Evolutionary conservation across 2,113 vertebrate species (phyloP), one percentile per base, ranked within the genome.

Genomic region (Rhipidura dahli): DNA sequence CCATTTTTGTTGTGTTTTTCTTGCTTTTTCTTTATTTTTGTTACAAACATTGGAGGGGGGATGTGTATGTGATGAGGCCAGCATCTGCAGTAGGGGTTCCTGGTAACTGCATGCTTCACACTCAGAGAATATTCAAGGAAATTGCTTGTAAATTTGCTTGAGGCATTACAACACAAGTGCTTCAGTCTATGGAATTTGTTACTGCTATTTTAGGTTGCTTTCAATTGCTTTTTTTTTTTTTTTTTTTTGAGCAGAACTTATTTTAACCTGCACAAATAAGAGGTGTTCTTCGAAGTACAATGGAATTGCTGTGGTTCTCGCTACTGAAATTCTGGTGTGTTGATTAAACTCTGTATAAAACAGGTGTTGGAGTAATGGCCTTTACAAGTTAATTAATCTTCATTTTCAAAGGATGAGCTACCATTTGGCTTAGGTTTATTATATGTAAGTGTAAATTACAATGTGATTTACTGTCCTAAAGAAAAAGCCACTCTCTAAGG

Each of bases 331-430:
- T 84, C 82, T 91, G 65, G 12, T 94, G 49, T 94, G 81, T 94
- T 93, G 96, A 96, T 96, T 84, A 86, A 96, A 86, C 90, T 80
- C 80, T 70, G 91, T 97, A 97, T 96, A 97, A 97, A 96, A 69
- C 53, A 97, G 85, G 90, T 96, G 87, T 95, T 96, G 90, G 80
- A 94, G 40, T 71, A 92, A 87, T 54, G 35, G 72, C 66, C 71
- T 84, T 96, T 77, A 76, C 57, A 87, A 93, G 64, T 90, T 96
- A 75, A 69, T 97, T 96, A 94, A 92, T 97, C 94, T 97, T 97
- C 50, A 85, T 97, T 94, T 97, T 91, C 76, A 89, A 63, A 86
- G 82, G 88, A 93, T 81, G 78, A 91, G 70, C 56, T 95, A 77
- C 60, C 47, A 51, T 80, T 93, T 78, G 83, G 78, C 14, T 87